Conservation (phyloP, 2,888 invertebrate species). For the Caenorhabditis sp. region DNA sequence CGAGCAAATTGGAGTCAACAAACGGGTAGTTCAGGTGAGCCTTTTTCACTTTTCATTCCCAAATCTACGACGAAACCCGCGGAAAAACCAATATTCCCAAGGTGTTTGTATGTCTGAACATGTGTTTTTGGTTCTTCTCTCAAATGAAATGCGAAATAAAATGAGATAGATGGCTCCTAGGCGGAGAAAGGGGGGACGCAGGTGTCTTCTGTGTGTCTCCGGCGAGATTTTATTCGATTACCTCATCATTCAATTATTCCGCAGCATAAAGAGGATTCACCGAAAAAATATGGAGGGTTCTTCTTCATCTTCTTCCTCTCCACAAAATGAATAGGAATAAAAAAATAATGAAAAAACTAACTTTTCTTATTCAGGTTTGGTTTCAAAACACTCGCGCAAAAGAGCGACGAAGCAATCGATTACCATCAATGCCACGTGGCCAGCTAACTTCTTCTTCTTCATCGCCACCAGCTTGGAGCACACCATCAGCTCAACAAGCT, state of each 20-base stretch:
- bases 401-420: conserved; percentile 56
- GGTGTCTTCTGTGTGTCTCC: conserved; percentile 23
- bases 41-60: too few relatives aligned
- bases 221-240: conserved; percentile 9
- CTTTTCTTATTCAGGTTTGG: conserved; percentile 83
- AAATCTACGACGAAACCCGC: conserved; percentile 19
- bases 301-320: background rate
- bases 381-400: conserved; percentile 91
- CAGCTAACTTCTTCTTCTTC: conserved; percentile 5
- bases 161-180: background rate
- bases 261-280: background rate
- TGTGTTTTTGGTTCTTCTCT: conserved; percentile 22
- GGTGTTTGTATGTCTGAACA: conserved; percentile 10
- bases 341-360: background rate
- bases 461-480: conserved; percentile 22
- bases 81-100: background rate
- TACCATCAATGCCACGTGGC: conserved; percentile 39
- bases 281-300: background rate
- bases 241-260: conserved; percentile 3
- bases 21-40: conserved; percentile 78
- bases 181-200: conserved; percentile 16
- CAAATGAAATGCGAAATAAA: conserved; percentile 1
- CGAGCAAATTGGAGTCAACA: conserved; percentile 78
- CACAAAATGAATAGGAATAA: background rate
- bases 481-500: conserved; percentile 24